Evolutionary conservation across 2,888 invertebrate genomes (phyloP), one percentile per base, ranked within the genome.

Genomic region (Argyresthia goedartella): DNA sequence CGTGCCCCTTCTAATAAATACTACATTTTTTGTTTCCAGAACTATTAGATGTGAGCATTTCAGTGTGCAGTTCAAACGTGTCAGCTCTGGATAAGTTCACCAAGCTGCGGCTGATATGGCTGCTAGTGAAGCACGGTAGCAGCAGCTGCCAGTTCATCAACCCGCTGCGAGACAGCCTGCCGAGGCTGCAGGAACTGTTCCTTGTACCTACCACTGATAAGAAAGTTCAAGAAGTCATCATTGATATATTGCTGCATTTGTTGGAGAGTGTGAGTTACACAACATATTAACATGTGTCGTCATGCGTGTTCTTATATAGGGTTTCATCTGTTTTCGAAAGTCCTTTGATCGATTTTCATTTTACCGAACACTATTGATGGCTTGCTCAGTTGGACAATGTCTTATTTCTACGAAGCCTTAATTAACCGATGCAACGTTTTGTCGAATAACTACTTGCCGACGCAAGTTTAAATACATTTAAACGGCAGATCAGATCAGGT

Each of bases 71-170:
- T 45, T 70, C 68, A 49, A 69, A 64, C 41, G 56, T 68, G 54
- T 73, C 71, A 0, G 68, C 73, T 53, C 60, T 76, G 13, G 82
- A 87, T 57, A 76, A 76, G 53, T 79, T 71, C 50, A 71, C 78
- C 16, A 73, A 87, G 52, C 65, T 89, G 42, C 68, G 80, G 55
- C 64, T 87, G 4, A 60, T 89, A 6, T 71, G 76, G 56, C 66
- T 82, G 48, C 71, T 88, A 34, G 67, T 89, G 50, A 76, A 75
- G 60, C 76, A 79, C 69, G 88, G 84, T 44, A 69, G 61, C 15
- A 71, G 66, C 14, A 74, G 72, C 61, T 78, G 78, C 51, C 87
- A 87, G 56, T 76, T 82, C 59, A 58, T 73, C 8, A 65, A 63
- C 52, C 70, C 79, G 35, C 58, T 87, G 1, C 69, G 80, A 57